Conservation (phyloP, 1,140 invertebrate genomes). For the Magallana ariakensis region DNA sequence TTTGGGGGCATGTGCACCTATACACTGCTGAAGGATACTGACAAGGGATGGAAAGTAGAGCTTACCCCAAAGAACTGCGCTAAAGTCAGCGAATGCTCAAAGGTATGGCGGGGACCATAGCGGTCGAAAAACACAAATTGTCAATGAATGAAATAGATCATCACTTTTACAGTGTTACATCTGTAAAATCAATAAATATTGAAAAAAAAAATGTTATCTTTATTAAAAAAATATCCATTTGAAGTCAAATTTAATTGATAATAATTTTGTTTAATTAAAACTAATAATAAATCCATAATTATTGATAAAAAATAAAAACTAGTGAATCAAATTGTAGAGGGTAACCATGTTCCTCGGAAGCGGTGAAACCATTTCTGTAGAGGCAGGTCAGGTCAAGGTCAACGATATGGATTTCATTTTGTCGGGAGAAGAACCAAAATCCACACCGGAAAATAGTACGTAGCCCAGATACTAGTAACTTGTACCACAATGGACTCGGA, state of each 20-base stretch:
- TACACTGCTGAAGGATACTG: conserved; percentile 37
- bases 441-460: conserved; percentile 40
- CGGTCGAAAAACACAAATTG: too few relatives aligned
- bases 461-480: not conserved
- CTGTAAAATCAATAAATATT: too few relatives aligned
- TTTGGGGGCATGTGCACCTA: conserved; percentile 57
- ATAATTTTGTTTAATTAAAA: too few relatives aligned
- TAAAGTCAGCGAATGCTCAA: conserved; percentile 1
- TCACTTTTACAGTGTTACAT: too few relatives aligned
- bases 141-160: too few relatives aligned
- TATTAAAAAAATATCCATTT: too few relatives aligned
- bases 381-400: conserved; percentile 34
- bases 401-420: conserved; percentile 38
- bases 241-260: too few relatives aligned
- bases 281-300: too few relatives aligned
- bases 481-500: not conserved
- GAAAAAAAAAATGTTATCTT: too few relatives aligned
- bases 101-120: not conserved
- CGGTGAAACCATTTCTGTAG: conserved; percentile 35
- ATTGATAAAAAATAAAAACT: too few relatives aligned
- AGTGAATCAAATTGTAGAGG: not conserved
- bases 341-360: conserved; percentile 27
- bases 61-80: not conserved
- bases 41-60: conserved; percentile 10
- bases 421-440: not conserved